Evolutionary conservation across 2,888 invertebrate species (phyloP).

Genomic region (Cantharis lateralis): DNA sequence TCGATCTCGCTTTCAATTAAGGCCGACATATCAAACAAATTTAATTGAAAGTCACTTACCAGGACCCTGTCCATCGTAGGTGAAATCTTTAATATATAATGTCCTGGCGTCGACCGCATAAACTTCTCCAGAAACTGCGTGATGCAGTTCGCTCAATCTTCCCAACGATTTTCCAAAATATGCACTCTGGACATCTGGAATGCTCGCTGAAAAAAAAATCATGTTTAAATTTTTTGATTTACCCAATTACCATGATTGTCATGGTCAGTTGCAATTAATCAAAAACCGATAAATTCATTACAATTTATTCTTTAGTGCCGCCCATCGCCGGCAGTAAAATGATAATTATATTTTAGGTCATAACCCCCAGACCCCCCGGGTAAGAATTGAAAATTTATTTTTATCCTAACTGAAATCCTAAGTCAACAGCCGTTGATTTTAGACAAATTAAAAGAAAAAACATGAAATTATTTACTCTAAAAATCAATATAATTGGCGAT

Average conservation of each 20-base stretch:
- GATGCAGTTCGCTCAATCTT: conserved; percentile 77
- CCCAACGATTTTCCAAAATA: conserved; percentile 82
- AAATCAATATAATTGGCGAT: no score
- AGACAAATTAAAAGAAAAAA: no score
- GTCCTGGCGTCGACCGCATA: conserved; percentile 89
- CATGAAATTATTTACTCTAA: no score
- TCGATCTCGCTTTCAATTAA: not conserved
- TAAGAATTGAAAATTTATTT: no score
- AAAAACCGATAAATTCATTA: no score
- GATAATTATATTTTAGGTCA: no score
- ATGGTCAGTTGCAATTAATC: no score
- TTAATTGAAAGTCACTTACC: conserved; percentile 58
- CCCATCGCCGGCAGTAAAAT: no score
- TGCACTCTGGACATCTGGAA: conserved; percentile 43
- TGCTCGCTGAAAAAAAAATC: conserved; percentile 17
- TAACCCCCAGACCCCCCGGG: no score
- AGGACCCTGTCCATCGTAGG: conserved; percentile 90
- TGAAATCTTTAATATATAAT: conserved; percentile 83
- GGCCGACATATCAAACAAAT: not conserved
- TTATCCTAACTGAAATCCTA: no score
- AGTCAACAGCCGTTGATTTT: no score
- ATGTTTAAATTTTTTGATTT: not conserved
- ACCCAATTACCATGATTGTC: not conserved
- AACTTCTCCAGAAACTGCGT: conserved; percentile 83
- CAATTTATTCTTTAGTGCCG: no score